These are phyloP conservation scores for Nicator chloris DNA, from an alignment of 2,113 vertebrate genomes.

Conservation along the genomic window DNA sequence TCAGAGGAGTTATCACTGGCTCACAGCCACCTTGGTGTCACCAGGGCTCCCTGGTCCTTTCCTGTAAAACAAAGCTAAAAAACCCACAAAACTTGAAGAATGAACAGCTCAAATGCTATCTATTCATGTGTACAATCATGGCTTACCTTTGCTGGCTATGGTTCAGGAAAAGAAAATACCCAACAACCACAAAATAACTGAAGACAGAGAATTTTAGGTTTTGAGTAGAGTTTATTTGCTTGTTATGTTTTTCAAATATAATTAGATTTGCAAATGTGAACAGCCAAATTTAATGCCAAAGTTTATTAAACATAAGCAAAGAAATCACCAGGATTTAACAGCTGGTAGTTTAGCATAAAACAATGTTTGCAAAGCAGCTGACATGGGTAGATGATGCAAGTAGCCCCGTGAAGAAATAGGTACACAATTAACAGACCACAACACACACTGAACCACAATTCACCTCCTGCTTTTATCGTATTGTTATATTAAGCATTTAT, in stretches of 20 bases:
- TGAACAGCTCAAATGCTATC: neutral
- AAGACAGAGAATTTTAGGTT: neutral
- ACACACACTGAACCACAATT: neutral
- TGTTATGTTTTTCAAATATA: neutral
- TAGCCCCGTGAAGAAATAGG: neutral
- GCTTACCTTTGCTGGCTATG: neutral
- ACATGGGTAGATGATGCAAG: neutral
- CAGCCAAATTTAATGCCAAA: neutral
- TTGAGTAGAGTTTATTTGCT: neutral
- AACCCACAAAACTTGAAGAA: neutral
- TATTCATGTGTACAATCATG: neutral
- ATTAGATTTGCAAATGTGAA: neutral
- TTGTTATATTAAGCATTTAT: constrained; percentile 46
- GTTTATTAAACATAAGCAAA: neutral
- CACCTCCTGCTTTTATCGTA: neutral
- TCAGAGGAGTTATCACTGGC: neutral
- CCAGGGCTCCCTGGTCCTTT: neutral
- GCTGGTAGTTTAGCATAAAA: neutral
- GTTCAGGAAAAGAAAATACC: neutral
- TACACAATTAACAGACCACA: neutral
- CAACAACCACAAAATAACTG: neutral
- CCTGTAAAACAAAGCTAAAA: neutral
- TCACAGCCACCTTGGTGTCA: neutral
- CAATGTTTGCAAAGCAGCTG: neutral
- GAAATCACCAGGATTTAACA: neutral